phyloP scores from a whole-genome alignment of 2,797 vertebrate genomes.

The Eleutherodactylus coqui region DNA sequence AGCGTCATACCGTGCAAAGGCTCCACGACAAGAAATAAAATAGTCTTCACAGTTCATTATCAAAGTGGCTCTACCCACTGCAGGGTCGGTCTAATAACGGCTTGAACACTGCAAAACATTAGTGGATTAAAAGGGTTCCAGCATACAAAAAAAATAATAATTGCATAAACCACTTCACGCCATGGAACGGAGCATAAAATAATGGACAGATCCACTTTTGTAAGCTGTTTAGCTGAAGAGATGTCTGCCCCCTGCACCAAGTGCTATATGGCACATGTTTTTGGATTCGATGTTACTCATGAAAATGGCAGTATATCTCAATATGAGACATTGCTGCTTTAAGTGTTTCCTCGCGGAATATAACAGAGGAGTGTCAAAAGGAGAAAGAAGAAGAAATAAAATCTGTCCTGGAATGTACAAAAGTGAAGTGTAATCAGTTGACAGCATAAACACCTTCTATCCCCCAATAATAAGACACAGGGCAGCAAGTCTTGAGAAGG shows the following conservation, averaged over 20 bases:
- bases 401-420: conserved; percentile 88
- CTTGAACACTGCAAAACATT: conserved; percentile 71
- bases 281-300: conserved; percentile 72
- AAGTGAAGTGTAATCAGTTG: conserved; percentile 69
- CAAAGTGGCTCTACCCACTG: conserved; percentile 9
- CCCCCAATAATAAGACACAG: conserved; percentile 71
- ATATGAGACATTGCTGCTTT: conserved; percentile 81
- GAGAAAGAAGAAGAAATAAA: conserved; percentile 71
- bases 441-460: conserved; percentile 73
- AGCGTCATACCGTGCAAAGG: conserved; percentile 42
- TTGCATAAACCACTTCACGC: conserved; percentile 78
- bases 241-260: conserved; percentile 59
- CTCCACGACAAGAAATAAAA: not conserved
- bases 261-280: conserved; percentile 75
- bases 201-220: conserved; percentile 67
- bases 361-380: not conserved
- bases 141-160: conserved; percentile 76
- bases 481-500: conserved; percentile 74
- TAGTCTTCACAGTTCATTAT: conserved; percentile 1
- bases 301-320: conserved; percentile 77
- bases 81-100: not conserved
- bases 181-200: conserved; percentile 61
- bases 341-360: conserved; percentile 63
- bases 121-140: conserved; percentile 71
- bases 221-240: conserved; percentile 1